Percentiles rank a stretch among this genome's conserved stretches.
These are phyloP conservation scores for Neodiprion fabricii DNA, from an alignment of 1,140 invertebrate species.

Conservation along the genomic window DNA sequence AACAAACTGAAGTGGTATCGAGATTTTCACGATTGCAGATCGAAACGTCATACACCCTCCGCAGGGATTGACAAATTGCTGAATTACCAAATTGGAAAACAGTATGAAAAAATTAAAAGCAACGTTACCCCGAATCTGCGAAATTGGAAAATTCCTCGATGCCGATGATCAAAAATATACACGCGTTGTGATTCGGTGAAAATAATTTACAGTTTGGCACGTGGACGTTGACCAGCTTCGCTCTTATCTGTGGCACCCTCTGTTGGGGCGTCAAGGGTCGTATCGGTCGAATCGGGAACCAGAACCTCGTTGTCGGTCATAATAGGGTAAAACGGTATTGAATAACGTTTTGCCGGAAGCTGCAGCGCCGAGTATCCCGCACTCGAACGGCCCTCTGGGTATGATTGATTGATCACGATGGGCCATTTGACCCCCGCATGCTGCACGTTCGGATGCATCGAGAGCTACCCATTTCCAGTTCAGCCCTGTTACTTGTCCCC, in stretches of 20 bases:
- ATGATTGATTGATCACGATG: slow-evolving; percentile 4
- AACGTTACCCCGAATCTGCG: too few relatives aligned
- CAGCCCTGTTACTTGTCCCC: too few relatives aligned
- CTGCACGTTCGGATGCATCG: not conserved
- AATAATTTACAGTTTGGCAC: not conserved
- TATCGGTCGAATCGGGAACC: not conserved
- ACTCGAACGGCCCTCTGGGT: not conserved
- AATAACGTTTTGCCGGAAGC: slow-evolving; percentile 1
- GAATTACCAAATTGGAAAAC: too few relatives aligned
- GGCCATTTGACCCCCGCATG: not conserved
- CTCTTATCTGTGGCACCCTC: not conserved
- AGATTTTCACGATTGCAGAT: too few relatives aligned
- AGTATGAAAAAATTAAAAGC: too few relatives aligned
- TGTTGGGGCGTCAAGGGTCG: not conserved
- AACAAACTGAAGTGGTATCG: too few relatives aligned
- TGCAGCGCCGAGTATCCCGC: not conserved
- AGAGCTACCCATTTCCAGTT: not conserved
- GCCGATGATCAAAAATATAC: too few relatives aligned
- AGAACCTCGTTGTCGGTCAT: not conserved
- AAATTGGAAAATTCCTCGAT: too few relatives aligned
- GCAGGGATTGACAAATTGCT: too few relatives aligned
- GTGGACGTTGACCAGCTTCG: not conserved
- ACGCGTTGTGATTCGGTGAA: too few relatives aligned
- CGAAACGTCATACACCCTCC: too few relatives aligned
- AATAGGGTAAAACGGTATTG: not conserved